Evolutionary conservation across 2,888 invertebrate species (phyloP), one percentile per base, ranked within the genome.

Genomic region (Biston betularia): DNA sequence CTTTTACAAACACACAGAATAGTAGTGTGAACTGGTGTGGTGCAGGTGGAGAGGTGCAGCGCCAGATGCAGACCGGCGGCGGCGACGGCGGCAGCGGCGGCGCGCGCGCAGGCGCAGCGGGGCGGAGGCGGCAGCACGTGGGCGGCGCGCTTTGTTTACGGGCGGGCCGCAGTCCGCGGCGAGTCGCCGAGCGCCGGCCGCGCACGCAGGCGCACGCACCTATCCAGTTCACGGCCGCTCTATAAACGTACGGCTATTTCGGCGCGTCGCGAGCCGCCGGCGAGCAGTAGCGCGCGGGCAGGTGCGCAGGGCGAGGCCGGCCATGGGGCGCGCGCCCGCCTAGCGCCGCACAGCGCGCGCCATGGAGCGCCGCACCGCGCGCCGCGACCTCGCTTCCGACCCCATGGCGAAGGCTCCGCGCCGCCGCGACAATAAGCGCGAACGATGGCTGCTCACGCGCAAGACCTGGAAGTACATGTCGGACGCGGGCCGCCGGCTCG

Each of bases 381-480:
- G 79, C 83, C 84, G 86, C 84, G 92, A 84, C 88, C 93, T 80
- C 93, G 89, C 94, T 80, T 84, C 90, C 69, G 94, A 93, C 72
- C 89, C 89, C 75, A 95, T 95, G 94, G 95, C 95, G 70, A 94
- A 94, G 82, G 90, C 94, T 56, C 90, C 94, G 78, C 90, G 95
- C 66, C 95, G 95, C 76, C 93, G 95, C 58, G 90, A 94, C 65
- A 95, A 94, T 83, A 90, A 94, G 78, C 96, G 96, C 83, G 98
- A 98, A 88, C 95, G 98, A 87, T 98, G 98, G 98, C 94, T 98
- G 68, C 94, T 98, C 67, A 98, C 98, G 52, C 94, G 98, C 68
- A 98, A 98, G 90, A 98, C 98, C 55, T 98, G 98, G 98, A 95
- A 97, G 78, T 98, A 98, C 88, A 98, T 98, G 98, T 96, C 97